Evolutionary conservation across 2,888 invertebrate genomes (phyloP).

Genomic region (Ormia ochracea): DNA sequence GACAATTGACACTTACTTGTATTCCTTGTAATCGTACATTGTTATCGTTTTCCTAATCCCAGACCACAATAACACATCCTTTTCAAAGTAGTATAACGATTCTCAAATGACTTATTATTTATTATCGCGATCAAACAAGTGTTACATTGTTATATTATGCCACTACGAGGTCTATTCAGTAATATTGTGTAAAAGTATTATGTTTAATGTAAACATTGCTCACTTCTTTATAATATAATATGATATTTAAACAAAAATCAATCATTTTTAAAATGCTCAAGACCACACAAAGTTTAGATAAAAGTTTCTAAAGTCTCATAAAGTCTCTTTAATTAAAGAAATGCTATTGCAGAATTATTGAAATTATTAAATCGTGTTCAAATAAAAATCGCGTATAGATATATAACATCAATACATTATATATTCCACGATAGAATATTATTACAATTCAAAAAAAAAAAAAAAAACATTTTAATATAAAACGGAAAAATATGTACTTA

Average conservation of each 20-base stretch:
- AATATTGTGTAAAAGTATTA: background rate
- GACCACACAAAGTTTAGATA: slow-evolving; percentile 19
- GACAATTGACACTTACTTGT: slow-evolving; percentile 59
- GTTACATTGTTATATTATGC: slow-evolving; percentile 27
- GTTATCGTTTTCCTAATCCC: slow-evolving; percentile 30
- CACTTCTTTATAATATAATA: slow-evolving; percentile 52
- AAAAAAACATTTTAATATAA: too few relatives aligned
- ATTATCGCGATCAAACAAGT: slow-evolving; percentile 22
- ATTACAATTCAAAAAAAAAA: too few relatives aligned
- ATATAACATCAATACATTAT: too few relatives aligned
- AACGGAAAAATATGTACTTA: too few relatives aligned
- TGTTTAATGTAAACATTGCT: slow-evolving; percentile 35
- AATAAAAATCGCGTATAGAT: too few relatives aligned
- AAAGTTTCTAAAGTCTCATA: too few relatives aligned
- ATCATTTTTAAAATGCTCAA: background rate
- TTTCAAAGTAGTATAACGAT: background rate
- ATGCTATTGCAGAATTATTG: too few relatives aligned
- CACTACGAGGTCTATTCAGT: slow-evolving; percentile 25
- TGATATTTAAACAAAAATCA: slow-evolving; percentile 32
- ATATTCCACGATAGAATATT: too few relatives aligned
- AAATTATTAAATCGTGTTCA: too few relatives aligned
- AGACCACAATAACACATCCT: background rate
- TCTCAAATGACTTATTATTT: background rate
- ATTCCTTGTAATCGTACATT: slow-evolving; percentile 28
- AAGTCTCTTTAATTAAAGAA: too few relatives aligned